phyloP scores from a whole-genome alignment of 2,113 vertebrate species.

The Nannobrachium achirus region DNA sequence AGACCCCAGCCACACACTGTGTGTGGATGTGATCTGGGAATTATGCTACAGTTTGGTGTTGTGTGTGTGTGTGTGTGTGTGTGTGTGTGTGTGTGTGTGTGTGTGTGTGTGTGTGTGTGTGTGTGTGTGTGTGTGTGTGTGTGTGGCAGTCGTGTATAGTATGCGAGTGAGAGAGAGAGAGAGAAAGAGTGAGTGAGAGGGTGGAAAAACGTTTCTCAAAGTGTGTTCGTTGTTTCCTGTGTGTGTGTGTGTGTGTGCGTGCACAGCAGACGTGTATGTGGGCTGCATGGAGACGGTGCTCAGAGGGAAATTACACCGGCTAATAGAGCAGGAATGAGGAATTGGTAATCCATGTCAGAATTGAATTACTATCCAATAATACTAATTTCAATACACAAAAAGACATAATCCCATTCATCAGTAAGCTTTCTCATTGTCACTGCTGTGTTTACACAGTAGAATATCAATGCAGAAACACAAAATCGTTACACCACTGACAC shows the following conservation, averaged over 20 bases:
- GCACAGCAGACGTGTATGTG: constrained; percentile 37
- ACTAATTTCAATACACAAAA: constrained; percentile 66
- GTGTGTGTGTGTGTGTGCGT: constrained; percentile 15
- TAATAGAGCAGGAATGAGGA: constrained; percentile 62
- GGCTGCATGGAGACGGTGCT: constrained; percentile 39
- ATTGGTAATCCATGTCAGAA: constrained; percentile 65
- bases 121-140: constrained; percentile 17
- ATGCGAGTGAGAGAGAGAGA: constrained; percentile 18
- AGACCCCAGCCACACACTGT: constrained; percentile 37
- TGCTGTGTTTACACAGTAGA: constrained; percentile 40
- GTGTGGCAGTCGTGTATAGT: not conserved
- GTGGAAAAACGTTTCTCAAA: not conserved
- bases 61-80: constrained; percentile 21
- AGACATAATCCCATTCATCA: constrained; percentile 68
- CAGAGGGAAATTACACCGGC: constrained; percentile 54
- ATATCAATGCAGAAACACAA: constrained; percentile 55
- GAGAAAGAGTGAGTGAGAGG: constrained; percentile 18
- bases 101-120: constrained; percentile 3
- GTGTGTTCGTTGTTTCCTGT: not conserved
- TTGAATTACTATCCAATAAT: constrained; percentile 74
- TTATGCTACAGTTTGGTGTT: constrained; percentile 43
- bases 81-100: constrained; percentile 6
- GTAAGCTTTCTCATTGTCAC: constrained; percentile 50
- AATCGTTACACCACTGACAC: constrained; percentile 57
- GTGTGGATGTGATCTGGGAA: constrained; percentile 34